Evolutionary conservation across 2,113 vertebrate genomes (phyloP).

Genomic region (Solea senegalensis): DNA sequence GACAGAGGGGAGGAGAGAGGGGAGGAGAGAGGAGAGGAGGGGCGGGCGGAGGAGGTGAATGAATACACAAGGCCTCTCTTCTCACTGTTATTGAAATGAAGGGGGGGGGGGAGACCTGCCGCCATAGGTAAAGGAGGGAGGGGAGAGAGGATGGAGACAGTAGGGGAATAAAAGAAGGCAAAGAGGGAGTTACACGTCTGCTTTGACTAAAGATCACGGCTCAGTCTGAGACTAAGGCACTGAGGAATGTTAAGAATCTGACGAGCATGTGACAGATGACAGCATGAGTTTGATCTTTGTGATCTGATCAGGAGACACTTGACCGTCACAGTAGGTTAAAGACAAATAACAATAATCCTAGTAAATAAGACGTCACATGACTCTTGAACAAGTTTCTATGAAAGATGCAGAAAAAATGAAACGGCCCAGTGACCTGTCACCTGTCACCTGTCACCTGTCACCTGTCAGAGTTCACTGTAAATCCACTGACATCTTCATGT

Average conservation of each 20-base stretch:
- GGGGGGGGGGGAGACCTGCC: conserved; percentile 43
- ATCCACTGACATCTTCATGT: too few species aligned
- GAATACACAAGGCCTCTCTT: conserved; percentile 62
- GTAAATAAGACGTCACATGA: too few species aligned
- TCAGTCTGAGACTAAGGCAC: neutral
- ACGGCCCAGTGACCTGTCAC: too few species aligned
- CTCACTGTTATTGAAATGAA: conserved; percentile 75
- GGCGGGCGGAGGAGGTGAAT: conserved; percentile 52
- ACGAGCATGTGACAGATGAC: neutral
- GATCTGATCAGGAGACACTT: too few species aligned
- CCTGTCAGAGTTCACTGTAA: too few species aligned
- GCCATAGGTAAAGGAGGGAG: conserved; percentile 54
- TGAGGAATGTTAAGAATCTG: conserved; percentile 26
- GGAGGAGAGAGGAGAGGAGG: conserved; percentile 32
- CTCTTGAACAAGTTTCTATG: too few species aligned
- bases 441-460: too few species aligned
- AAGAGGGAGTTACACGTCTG: conserved; percentile 10
- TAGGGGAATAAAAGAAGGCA: conserved; percentile 43
- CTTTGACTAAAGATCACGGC: conserved; percentile 1
- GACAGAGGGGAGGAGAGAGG: conserved; percentile 55
- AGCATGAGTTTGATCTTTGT: neutral
- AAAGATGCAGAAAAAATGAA: too few species aligned
- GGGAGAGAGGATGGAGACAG: conserved; percentile 41
- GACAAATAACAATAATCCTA: too few species aligned
- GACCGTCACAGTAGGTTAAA: too few species aligned